Conservation (phyloP, 2,113 vertebrate species). For the Plotosus lineatus region DNA sequence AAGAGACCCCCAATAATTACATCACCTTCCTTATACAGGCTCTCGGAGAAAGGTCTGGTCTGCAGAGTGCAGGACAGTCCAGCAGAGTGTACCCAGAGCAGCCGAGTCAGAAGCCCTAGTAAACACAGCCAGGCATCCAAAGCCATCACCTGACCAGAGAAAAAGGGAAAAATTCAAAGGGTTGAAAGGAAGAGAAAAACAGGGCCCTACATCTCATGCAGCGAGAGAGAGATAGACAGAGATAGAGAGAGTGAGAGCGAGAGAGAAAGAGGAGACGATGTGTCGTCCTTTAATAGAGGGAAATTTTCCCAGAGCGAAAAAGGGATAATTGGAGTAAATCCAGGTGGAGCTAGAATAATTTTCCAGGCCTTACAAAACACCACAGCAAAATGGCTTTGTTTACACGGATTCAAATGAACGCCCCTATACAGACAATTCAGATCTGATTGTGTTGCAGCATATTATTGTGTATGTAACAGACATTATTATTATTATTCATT, state of each 20-base stretch:
- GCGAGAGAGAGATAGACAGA: background rate
- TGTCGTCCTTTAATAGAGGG: conserved; percentile 49
- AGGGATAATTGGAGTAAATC: conserved; percentile 45
- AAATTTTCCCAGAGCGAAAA: conserved; percentile 51
- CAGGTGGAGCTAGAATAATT: conserved; percentile 37
- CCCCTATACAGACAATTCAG: background rate
- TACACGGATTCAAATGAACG: background rate
- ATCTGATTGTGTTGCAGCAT: too few relatives aligned
- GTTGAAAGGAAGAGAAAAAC: background rate
- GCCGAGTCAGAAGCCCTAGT: conserved; percentile 43
- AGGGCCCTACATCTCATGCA: conserved; percentile 14
- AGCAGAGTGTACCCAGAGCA: conserved; percentile 22
- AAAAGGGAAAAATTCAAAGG: background rate
- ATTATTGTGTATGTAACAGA: too few relatives aligned
- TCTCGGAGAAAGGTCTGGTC: conserved; percentile 54
- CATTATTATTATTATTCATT: too few relatives aligned
- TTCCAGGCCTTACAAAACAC: conserved; percentile 15
- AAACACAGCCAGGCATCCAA: conserved; percentile 43
- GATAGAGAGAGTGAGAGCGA: conserved; percentile 19
- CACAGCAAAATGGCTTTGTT: background rate
- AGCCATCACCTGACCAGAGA: conserved; percentile 33
- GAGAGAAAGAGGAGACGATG: conserved; percentile 26
- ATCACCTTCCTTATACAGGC: conserved; percentile 58
- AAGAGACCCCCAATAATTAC: conserved; percentile 62
- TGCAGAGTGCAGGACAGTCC: conserved; percentile 50